Evolutionary conservation across 2,888 invertebrate species (phyloP).

Genomic region (Caenorhabditis sp.): DNA sequence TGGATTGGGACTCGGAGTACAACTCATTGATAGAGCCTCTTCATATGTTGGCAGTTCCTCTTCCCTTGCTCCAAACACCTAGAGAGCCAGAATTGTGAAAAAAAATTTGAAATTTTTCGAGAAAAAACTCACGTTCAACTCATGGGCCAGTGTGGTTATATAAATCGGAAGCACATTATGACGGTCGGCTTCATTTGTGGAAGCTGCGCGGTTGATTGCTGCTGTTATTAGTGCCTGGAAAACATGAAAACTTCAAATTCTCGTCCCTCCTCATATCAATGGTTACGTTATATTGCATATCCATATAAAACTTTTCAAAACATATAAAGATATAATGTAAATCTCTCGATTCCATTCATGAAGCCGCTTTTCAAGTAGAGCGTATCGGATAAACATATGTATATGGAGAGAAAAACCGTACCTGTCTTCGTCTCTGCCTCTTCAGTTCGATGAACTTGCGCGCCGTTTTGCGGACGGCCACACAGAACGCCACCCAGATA

Average conservation of each 20-base stretch:
- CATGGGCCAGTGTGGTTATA: conserved; percentile 69
- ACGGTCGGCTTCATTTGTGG: conserved; percentile 69
- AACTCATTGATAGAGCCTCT: conserved; percentile 72
- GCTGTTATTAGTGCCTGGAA: conserved; percentile 68
- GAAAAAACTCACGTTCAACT: conserved; percentile 59
- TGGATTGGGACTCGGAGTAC: conserved; percentile 65
- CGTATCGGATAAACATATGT: conserved; percentile 38
- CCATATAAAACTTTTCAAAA: not conserved
- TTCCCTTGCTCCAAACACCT: conserved; percentile 63
- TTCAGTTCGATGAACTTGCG: conserved; percentile 74
- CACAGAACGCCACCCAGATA: conserved; percentile 78
- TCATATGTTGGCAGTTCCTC: conserved; percentile 74
- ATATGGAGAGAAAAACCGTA: conserved; percentile 25
- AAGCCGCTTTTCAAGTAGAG: conserved; percentile 42
- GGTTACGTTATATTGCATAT: not conserved
- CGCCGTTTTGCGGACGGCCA: conserved; percentile 74
- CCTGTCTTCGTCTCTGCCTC: conserved; percentile 75
- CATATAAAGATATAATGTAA: conserved; percentile 10
- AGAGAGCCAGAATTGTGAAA: not conserved
- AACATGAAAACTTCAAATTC: too few relatives aligned
- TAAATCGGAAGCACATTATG: conserved; percentile 71
- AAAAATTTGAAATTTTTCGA: not conserved
- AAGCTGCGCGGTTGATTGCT: conserved; percentile 72
- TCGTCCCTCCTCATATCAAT: not conserved
- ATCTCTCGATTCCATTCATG: not conserved